Evolutionary conservation across 2,113 vertebrate species (phyloP), one percentile per base, ranked within the genome.

Genomic region (Columbina picui): DNA sequence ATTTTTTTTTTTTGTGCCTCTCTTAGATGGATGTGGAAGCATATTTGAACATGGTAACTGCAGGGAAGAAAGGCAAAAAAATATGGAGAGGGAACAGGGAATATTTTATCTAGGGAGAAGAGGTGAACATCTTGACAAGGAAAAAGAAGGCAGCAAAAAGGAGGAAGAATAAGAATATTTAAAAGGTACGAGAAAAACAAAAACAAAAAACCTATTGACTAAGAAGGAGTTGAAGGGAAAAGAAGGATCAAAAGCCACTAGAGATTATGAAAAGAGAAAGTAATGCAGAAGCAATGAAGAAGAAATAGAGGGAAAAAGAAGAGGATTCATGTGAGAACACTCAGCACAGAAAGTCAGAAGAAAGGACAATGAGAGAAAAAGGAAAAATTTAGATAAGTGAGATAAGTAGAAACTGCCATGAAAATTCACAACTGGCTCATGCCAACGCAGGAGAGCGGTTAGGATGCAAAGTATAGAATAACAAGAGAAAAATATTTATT

Each of bases 401-500:
- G 26, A 32, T 29, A 64, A 86, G 20, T 4, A 1, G 23, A 69
- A 92, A n/a, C 34, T 15, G 14, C 30, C 38, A 55, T 1, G 7
- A 50, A 76, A 86, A 73, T 26, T 83, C 49, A 68, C 17, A 89
- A 32, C 16, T 25, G 15, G 14, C 12, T n/a, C 13, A 23, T 7
- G 38, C 12, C 0, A 0, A 41, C 19, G 0, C 1, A 30, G 10
- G 21, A 80, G 12, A 67, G 3, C 10, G 5, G 34, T 55, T 34
- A 70, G 36, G 25, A 55, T 21, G 22, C 23, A 47, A 68, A 76
- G 9, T 8, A 15, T 1, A 64, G 21, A 86, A 67, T 27, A 67
- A 29, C 10, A 68, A 71, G 12, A 83, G 16, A 23, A 67, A 67
- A 85, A n/a, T 22, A 39, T 29, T 68, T 30, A 32, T 45, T 71